A percentile compares a stretch with the other conserved stretches of the same genome.
These are phyloP conservation scores for Piliocolobus tephrosceles DNA, from an alignment of 2,113 vertebrate genomes.

Conservation along the genomic window DNA sequence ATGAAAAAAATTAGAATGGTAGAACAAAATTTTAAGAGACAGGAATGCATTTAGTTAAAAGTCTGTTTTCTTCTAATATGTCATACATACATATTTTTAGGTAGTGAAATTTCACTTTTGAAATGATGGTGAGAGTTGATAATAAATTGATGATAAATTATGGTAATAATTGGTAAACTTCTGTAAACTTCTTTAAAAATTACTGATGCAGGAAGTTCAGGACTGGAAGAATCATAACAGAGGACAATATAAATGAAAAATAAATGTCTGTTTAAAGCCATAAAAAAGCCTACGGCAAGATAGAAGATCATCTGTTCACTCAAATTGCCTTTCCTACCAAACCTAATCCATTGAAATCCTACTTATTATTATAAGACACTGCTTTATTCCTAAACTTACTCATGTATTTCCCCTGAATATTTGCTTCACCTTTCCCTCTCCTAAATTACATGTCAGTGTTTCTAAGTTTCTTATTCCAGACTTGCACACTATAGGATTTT, in stretches of 20 bases:
- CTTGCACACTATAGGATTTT: neutral
- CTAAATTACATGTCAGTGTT: neutral
- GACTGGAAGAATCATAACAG: neutral
- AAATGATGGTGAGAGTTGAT: neutral
- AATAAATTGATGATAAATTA: neutral
- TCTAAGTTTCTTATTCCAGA: neutral
- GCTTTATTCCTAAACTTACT: neutral
- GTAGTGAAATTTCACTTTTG: neutral
- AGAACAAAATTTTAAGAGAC: neutral
- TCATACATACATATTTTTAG: neutral
- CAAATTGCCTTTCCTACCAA: neutral
- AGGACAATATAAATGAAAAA: neutral
- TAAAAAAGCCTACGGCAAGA: too few species aligned
- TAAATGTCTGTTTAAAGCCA: too few species aligned
- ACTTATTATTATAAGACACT: neutral
- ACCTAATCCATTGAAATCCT: neutral
- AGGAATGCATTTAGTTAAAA: neutral
- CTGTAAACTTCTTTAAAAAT: neutral
- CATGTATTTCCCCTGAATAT: neutral
- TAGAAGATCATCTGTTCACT: neutral
- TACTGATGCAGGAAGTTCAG: neutral
- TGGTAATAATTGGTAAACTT: neutral
- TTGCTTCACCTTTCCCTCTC: neutral
- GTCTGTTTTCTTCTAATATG: neutral
- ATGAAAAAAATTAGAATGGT: neutral